Evolutionary conservation across 2,888 invertebrate genomes (phyloP).

Genomic region (Agrochola litura): DNA sequence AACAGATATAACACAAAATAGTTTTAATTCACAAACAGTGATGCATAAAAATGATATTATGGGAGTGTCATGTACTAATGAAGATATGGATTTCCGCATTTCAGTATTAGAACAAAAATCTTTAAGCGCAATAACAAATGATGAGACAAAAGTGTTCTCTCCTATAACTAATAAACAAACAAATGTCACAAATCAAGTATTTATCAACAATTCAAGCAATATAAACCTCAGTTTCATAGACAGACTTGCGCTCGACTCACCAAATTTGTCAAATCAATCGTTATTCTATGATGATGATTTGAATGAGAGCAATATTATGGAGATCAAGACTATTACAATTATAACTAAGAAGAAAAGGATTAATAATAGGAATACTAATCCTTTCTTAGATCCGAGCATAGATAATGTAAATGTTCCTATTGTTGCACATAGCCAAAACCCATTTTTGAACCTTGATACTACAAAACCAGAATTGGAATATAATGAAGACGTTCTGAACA

Average conservation of each 20-base stretch:
- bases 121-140: constrained; percentile 56
- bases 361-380: constrained; percentile 83
- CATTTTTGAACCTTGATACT: constrained; percentile 75
- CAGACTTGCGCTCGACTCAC: constrained; percentile 84
- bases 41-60: constrained; percentile 44
- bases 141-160: constrained; percentile 65
- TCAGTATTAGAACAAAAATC: constrained; percentile 82
- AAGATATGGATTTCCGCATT: constrained; percentile 70
- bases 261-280: constrained; percentile 82
- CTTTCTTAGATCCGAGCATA: constrained; percentile 83
- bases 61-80: constrained; percentile 65
- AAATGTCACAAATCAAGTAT: constrained; percentile 82
- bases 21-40: constrained; percentile 29
- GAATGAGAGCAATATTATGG: constrained; percentile 90
- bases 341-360: constrained; percentile 85
- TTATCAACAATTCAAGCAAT: constrained; percentile 82
- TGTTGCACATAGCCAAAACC: constrained; percentile 72
- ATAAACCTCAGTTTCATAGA: constrained; percentile 87
- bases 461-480: constrained; percentile 79
- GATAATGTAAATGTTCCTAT: constrained; percentile 64
- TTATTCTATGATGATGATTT: constrained; percentile 87
- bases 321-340: constrained; percentile 88
- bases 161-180: constrained; percentile 79
- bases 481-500: constrained; percentile 73
- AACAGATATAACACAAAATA: constrained; percentile 30